Evolutionary conservation across 2,113 vertebrate genomes (phyloP).

Genomic region (Illadopsis cleaveri): DNA sequence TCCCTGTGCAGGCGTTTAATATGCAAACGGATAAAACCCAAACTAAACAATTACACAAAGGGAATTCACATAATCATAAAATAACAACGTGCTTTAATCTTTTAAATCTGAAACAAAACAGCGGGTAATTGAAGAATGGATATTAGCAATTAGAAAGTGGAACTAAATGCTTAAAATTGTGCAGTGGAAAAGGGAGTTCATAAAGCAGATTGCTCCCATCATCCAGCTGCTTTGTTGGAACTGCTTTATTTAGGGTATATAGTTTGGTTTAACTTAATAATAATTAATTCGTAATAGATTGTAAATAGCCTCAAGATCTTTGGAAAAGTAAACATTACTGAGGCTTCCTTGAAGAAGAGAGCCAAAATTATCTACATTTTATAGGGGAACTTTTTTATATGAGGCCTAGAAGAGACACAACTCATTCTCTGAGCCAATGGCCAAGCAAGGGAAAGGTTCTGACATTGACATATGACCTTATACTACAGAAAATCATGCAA

Average conservation of each 20-base stretch:
- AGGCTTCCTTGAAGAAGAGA: neutral
- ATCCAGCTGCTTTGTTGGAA: slow-evolving; percentile 2
- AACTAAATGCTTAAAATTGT: slow-evolving; percentile 18
- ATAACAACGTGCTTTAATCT: neutral
- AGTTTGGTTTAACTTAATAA: neutral
- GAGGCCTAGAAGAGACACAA: neutral
- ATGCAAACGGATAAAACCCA: neutral
- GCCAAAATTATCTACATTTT: neutral
- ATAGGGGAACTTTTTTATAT: neutral
- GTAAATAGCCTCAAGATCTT: neutral
- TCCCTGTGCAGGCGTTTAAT: neutral
- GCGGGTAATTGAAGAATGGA: slow-evolving; percentile 13
- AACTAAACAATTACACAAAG: neutral
- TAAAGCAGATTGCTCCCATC: neutral
- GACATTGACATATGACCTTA: neutral
- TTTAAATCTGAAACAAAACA: slow-evolving; percentile 8
- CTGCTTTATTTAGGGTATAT: neutral
- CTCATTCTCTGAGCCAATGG: rapidly evolving
- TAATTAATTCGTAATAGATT: slow-evolving; percentile 15
- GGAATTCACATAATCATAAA: neutral
- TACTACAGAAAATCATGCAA: neutral
- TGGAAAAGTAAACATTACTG: neutral
- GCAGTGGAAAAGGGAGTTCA: neutral
- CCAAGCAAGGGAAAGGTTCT: neutral
- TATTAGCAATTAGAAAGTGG: slow-evolving; percentile 38